phyloP scores from a whole-genome alignment of 2,113 vertebrate species.

The Colaptes auratus region DNA sequence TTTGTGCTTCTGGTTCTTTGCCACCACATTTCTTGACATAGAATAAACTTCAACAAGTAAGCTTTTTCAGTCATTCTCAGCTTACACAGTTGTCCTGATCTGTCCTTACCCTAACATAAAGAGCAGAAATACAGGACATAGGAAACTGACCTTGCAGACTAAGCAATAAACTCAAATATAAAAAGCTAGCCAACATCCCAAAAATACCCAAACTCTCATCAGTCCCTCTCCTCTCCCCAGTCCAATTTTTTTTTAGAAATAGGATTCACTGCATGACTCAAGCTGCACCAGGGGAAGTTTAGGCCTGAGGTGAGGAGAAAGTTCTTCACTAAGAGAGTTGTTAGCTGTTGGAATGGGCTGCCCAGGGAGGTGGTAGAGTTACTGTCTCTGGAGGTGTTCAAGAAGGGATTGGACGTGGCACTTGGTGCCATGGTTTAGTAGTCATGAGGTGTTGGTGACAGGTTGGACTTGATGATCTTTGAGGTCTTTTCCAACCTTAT shows the following conservation, averaged over 20 bases:
- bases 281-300: too few species aligned
- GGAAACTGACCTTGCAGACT: background rate
- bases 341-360: too few species aligned
- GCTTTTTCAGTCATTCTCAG: background rate
- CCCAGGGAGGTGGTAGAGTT: too few species aligned
- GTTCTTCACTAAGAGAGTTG: too few species aligned
- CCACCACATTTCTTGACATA: background rate
- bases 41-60: background rate
- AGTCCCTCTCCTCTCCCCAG: fast-evolving
- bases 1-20: background rate
- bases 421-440: too few species aligned
- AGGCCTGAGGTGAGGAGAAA: too few species aligned
- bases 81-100: background rate
- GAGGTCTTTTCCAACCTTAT: too few species aligned
- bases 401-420: too few species aligned
- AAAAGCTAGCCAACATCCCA: background rate
- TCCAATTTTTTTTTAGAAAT: background rate
- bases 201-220: background rate
- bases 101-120: background rate
- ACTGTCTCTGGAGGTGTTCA: too few species aligned
- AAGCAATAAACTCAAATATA: background rate
- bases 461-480: too few species aligned
- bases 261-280: background rate
- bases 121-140: background rate
- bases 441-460: too few species aligned